These are phyloP conservation scores for Phytoseiulus persimilis DNA, from an alignment of 2,888 invertebrate species.

Conservation along the genomic window DNA sequence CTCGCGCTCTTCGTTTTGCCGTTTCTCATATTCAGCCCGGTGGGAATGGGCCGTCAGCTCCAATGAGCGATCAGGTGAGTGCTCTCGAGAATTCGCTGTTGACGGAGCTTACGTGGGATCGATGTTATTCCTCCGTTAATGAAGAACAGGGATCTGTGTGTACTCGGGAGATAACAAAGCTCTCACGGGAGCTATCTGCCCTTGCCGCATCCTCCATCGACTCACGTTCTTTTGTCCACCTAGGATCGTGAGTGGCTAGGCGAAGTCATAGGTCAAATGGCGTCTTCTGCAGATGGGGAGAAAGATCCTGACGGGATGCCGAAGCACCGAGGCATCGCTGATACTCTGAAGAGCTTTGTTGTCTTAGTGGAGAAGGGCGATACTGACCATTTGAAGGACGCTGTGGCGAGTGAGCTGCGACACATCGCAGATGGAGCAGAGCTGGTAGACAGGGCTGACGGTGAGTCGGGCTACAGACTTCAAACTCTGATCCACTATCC, in stretches of 20 bases:
- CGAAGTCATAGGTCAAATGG: constrained; percentile 20
- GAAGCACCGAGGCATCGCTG: background rate
- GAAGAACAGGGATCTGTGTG: background rate
- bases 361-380: background rate
- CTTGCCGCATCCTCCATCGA: background rate
- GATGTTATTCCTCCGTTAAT: background rate
- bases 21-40: constrained; percentile 34
- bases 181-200: background rate
- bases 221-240: background rate
- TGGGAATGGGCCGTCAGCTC: background rate
- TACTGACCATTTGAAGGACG: background rate
- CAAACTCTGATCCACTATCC: no score
- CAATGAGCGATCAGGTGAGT: constrained; percentile 28
- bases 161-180: background rate
- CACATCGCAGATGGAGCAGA: constrained; percentile 24
- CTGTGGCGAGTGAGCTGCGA: constrained; percentile 8
- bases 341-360: background rate
- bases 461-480: no score
- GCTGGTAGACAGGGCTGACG: constrained; percentile 20
- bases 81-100: background rate
- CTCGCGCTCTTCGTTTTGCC: constrained; percentile 21
- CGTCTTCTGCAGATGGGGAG: background rate
- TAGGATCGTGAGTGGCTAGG: constrained; percentile 19
- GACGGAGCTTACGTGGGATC: background rate
- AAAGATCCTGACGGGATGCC: background rate